Percentiles rank a stretch among this genome's conserved stretches.
Conservation (phyloP, 2,888 invertebrate species). For the Germaria angustata region DNA sequence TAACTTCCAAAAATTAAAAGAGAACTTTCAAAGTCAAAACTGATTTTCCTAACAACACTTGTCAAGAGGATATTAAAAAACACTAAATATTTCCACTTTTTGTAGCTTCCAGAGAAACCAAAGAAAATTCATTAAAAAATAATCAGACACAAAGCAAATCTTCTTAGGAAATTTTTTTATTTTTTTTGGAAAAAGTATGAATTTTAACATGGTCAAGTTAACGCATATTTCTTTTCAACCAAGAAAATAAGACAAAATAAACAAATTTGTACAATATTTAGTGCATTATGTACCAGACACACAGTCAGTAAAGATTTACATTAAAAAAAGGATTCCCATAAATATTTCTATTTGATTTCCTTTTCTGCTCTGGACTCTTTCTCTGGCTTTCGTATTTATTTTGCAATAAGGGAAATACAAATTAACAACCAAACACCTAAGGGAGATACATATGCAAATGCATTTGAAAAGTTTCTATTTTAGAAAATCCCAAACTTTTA, state of each 20-base stretch:
- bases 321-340: conserved; percentile 26
- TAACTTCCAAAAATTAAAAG: neutral
- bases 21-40: neutral
- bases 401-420: neutral
- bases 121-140: neutral
- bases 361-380: neutral
- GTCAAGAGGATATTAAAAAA: neutral
- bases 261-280: conserved; percentile 31
- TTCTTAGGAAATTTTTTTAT: conserved; percentile 23
- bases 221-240: conserved; percentile 9
- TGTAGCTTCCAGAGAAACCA: neutral
- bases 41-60: conserved; percentile 26
- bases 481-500: neutral
- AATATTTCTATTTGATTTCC: neutral
- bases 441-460: neutral
- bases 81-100: too few species aligned
- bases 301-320: conserved; percentile 44
- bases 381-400: conserved; percentile 6
- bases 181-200: conserved; percentile 2
- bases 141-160: conserved; percentile 45
- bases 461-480: conserved; percentile 8
- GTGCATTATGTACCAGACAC: conserved; percentile 47
- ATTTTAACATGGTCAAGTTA: conserved; percentile 35
- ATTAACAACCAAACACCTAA: neutral
- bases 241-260: conserved; percentile 12